Percentiles rank a stretch among this genome's conserved stretches.
Conservation (phyloP, 2,797 vertebrate genomes). For the Sylvia borin region DNA sequence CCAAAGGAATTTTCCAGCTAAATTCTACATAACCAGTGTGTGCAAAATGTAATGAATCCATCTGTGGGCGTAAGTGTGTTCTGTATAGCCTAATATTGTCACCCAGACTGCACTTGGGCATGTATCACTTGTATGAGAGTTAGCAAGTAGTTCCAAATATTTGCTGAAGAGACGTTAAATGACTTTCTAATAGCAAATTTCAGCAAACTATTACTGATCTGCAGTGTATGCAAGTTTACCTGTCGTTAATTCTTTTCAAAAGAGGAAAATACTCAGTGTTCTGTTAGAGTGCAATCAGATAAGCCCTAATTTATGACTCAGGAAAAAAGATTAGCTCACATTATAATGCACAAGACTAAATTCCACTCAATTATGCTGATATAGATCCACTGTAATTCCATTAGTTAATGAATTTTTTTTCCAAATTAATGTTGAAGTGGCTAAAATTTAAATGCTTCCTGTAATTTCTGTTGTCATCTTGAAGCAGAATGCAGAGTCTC, state of each 20-base stretch:
- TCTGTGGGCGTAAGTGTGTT: not conserved
- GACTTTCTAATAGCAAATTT: not conserved
- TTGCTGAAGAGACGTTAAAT: not conserved
- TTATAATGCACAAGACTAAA: not conserved
- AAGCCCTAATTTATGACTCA: not conserved
- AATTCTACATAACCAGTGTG: not conserved
- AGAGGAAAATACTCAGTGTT: not conserved
- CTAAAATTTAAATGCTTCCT: not conserved
- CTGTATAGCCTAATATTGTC: not conserved
- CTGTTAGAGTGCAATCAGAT: not conserved
- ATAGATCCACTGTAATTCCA: conserved; percentile 8
- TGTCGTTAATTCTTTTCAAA: not conserved
- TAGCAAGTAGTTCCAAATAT: not conserved
- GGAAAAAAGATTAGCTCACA: not conserved
- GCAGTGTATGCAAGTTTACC: not conserved
- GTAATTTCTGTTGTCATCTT: not conserved
- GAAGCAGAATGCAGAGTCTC: not conserved
- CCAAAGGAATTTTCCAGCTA: not conserved
- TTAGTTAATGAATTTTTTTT: not conserved
- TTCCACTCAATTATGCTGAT: conserved; percentile 11
- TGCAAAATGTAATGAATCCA: not conserved
- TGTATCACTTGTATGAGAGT: not conserved
- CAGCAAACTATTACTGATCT: not conserved
- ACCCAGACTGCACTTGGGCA: not conserved
- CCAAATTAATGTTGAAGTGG: not conserved